Percentiles rank a stretch among this genome's conserved stretches.
Conservation (phyloP, 2,888 invertebrate species). For the Blera fallax region DNA sequence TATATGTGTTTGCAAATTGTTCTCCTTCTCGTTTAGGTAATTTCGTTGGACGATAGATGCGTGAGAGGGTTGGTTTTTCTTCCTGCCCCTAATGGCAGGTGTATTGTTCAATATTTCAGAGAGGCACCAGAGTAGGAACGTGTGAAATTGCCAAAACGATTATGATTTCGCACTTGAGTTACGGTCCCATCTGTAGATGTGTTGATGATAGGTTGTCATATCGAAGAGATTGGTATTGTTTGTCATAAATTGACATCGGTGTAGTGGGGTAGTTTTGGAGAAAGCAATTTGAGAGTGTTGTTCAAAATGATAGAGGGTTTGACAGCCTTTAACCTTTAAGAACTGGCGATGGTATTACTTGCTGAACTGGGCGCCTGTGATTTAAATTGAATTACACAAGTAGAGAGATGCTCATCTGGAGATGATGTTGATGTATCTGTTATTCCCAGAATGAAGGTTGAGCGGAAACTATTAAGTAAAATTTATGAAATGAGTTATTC, state of each 20-base stretch:
- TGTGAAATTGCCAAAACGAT: slow-evolving; percentile 36
- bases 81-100: background rate
- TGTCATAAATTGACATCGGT: background rate
- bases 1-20: slow-evolving; percentile 8
- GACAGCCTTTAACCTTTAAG: background rate
- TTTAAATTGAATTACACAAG: slow-evolving; percentile 1
- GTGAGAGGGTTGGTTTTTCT: background rate
- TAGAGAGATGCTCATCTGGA: background rate
- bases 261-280: background rate
- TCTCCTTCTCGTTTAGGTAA: slow-evolving; percentile 9
- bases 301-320: background rate
- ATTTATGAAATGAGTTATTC: background rate
- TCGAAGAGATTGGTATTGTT: slow-evolving; percentile 6
- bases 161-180: slow-evolving; percentile 4
- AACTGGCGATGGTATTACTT: background rate
- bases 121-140: background rate
- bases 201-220: slow-evolving; percentile 4
- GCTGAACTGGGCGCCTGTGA: slow-evolving; percentile 6
- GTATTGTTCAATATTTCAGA: background rate
- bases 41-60: background rate
- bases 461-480: background rate
- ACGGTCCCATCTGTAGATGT: background rate
- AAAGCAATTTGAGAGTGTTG: background rate
- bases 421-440: background rate
- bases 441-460: background rate